Evolutionary conservation across 2,113 vertebrate species (phyloP), one percentile per base, ranked within the genome.

Genomic region (Anolis carolinensis): DNA sequence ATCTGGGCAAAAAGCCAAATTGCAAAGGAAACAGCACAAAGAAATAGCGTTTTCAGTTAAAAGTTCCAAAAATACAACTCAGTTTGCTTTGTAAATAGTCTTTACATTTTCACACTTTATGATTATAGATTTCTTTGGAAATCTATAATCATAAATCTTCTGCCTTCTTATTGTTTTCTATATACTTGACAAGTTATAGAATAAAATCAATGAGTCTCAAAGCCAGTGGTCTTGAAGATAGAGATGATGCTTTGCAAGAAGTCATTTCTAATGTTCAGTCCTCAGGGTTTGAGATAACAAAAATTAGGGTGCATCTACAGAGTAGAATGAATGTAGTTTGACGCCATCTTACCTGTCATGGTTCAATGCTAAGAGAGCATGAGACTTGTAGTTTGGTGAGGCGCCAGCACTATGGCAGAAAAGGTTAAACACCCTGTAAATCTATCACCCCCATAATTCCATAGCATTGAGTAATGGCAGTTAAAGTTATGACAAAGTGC

Each of bases 1-100:
- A 55, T 55, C 81, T 87, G 73, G 73, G 73, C 65, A 74, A 65
- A 87, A 85, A 36, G 50, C 73, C 82, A 82, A 50, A 21, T 21
- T 23, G 65, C 18, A 50, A 36, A 76, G 27, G 52, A 63, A 44
- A 86, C 82, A 70, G 52, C 80, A 83, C 48, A 81, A 79, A 63
- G 76, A 91, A 91, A 50, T 16, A 32, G 27, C 50, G 84, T 82
- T 86, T 79, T 74, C 90, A 93, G 74, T 16, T 63, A 32, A 83
- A 48, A 86, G 50, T 23, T 50, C 44, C 84, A 48, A 65, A n/a
- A 73, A 80, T 73, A 44, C 30, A 73, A 86, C 14, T n/a, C 5
- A 20, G 20, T 63, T 74, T 86, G 79, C 39, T 80, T 81, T 81
- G 52, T 50, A 67, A 74, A 75, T 32, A 48, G 39, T 1, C 81